These are phyloP conservation scores for Deilephila porcellus DNA, from an alignment of 2,888 invertebrate species.

Conservation along the genomic window DNA sequence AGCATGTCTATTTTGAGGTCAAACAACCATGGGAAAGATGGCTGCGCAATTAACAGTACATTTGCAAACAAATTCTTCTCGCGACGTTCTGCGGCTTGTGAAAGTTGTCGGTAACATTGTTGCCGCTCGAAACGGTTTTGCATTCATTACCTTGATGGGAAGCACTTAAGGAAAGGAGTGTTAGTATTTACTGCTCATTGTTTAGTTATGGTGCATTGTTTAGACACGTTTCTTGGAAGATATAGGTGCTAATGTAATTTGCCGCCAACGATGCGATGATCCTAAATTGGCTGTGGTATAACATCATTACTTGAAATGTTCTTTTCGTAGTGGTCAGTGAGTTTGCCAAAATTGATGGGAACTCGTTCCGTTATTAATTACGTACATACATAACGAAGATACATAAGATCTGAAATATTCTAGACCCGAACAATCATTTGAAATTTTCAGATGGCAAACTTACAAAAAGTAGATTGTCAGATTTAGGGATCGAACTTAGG, in stretches of 20 bases:
- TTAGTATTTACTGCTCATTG: neutral
- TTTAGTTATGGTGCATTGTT: slow-evolving; percentile 5
- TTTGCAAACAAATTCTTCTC: no score
- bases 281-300: neutral
- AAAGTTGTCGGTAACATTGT: neutral
- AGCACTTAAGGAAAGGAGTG: neutral
- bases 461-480: no score
- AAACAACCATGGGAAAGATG: neutral
- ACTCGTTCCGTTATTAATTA: no score
- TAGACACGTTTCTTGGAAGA: neutral
- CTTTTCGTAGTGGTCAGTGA: neutral
- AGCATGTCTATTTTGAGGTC: neutral
- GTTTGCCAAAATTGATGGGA: no score
- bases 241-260: neutral
- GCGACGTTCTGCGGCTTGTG: no score
- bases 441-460: no score
- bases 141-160: neutral
- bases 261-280: slow-evolving; percentile 3
- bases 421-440: no score
- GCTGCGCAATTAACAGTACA: no score
- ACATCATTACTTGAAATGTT: neutral
- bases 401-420: no score
- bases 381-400: no score
- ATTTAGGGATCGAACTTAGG: no score
- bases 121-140: neutral